Evolutionary conservation across 2,797 vertebrate species (phyloP).

Genomic region (Pyrrhura leucotis): DNA sequence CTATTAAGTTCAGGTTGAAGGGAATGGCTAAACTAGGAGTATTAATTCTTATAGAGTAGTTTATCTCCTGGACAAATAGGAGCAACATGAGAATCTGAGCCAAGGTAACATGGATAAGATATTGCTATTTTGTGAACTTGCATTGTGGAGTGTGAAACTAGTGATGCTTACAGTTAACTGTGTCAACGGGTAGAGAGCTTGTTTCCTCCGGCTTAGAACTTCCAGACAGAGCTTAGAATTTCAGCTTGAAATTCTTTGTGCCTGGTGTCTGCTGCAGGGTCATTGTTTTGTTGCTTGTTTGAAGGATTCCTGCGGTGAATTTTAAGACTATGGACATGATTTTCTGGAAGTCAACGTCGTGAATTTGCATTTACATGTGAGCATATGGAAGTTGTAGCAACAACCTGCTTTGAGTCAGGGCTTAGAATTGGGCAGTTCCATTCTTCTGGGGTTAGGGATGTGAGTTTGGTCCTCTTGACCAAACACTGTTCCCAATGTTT

Average conservation of each 20-base stretch:
- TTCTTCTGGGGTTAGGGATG: background rate
- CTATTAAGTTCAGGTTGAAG: background rate
- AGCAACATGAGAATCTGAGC: background rate
- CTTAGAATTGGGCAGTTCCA: background rate
- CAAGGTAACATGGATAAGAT: background rate
- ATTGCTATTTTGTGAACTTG: background rate
- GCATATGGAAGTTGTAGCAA: background rate
- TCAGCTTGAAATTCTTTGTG: background rate
- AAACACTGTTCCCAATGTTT: background rate
- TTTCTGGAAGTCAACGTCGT: background rate
- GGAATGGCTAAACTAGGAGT: background rate
- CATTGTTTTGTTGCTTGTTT: background rate
- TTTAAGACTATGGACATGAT: background rate
- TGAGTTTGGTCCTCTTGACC: background rate
- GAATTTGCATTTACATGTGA: background rate
- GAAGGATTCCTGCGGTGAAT: background rate
- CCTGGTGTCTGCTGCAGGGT: background rate
- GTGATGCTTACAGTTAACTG: fast-evolving
- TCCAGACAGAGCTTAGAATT: background rate
- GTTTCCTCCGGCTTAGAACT: background rate
- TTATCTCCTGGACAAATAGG: background rate
- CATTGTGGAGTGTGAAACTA: background rate
- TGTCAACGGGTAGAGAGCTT: background rate
- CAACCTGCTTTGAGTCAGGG: background rate
- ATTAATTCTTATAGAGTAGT: background rate